Evolutionary conservation across 2,888 invertebrate species (phyloP), one percentile per base, ranked within the genome.

Genomic region (Ennomos quercinarius): DNA sequence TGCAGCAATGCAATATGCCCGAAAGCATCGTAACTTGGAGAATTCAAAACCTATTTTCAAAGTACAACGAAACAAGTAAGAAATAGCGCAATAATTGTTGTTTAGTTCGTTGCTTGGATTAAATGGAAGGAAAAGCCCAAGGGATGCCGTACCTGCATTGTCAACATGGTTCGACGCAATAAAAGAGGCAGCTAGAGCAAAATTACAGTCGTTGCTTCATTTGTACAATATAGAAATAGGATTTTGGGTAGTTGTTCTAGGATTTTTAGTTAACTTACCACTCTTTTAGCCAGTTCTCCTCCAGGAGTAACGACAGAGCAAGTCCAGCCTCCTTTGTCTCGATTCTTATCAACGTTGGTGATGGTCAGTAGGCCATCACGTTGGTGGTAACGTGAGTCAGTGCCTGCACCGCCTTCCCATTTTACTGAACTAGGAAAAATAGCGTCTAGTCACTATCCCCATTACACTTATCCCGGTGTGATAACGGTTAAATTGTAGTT

Each of bases 321-420:
- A 17, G 95, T 95, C 93, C 97, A 97, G 48, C 94, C 93, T 34
- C 97, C 97, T 69, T 95, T 95, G 86, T 97, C 97, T 52, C 95
- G 92, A 72, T 88, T 81, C 6, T 94, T 93, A 79, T 95, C 95
- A 40, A 95, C 93, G 65, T 93, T 93, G 60, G 89, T 91, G 69
- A 95, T 95, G 47, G 93, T 94, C 53, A 95, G 83, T 67, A 94
- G 94, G 4, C 95, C 95, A 56, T 94, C 94, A 66, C 79, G 78
- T 78, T 89, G 90, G 27, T 87, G 89, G 66, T 91, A 93, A 63
- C 88, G 93, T 78, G 84, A 94, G 61, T 92, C 92, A 80, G 84
- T 93, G 76, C 85, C 87, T 0, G 83, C 82, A 0, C 92, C 91
- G 10, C 92, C 91, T 68, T 95, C 95, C 96, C 96, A 97, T 71